These are phyloP conservation scores for Drosophila setosimentum DNA, from an alignment of 2,888 invertebrate species.

Conservation along the genomic window DNA sequence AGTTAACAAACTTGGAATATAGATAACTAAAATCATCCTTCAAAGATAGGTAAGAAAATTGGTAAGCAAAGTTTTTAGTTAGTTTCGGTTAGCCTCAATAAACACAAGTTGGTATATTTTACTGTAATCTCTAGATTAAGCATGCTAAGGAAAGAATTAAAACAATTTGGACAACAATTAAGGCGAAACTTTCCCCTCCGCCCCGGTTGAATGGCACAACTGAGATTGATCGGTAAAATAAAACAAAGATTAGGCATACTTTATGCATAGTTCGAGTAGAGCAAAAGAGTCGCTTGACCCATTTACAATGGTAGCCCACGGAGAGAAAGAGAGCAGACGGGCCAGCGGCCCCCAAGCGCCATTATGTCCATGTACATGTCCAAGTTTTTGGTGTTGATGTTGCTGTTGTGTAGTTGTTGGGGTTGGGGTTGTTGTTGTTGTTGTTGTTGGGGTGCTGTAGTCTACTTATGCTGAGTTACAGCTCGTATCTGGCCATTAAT, in stretches of 20 bases:
- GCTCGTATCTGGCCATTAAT: conserved; percentile 72
- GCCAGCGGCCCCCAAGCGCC: conserved; percentile 34
- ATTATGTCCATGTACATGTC: conserved; percentile 60
- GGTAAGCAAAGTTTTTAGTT: not conserved
- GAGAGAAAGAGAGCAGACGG: not conserved
- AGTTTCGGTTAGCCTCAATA: not conserved
- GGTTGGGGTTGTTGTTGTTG: not conserved
- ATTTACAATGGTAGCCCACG: conserved; percentile 33
- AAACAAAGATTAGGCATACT: conserved; percentile 70
- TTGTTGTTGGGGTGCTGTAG: conserved; percentile 12
- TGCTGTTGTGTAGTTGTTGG: conserved; percentile 9
- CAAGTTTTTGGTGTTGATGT: conserved; percentile 25
- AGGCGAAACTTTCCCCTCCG: conserved; percentile 20
- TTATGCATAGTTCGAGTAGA: conserved; percentile 57
- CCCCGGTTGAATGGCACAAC: conserved; percentile 21
- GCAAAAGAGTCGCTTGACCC: conserved; percentile 63
- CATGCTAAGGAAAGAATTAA: conserved; percentile 37
- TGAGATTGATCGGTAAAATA: conserved; percentile 50
- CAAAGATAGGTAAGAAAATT: not conserved
- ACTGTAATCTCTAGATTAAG: not conserved
- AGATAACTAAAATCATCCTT: not conserved
- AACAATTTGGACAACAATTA: conserved; percentile 46
- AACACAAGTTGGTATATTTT: not conserved
- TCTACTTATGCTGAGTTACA: conserved; percentile 52
- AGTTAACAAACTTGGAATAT: too few relatives aligned